Conservation (phyloP, 2,797 vertebrate species). For the Synaphobranchus kaupii region DNA sequence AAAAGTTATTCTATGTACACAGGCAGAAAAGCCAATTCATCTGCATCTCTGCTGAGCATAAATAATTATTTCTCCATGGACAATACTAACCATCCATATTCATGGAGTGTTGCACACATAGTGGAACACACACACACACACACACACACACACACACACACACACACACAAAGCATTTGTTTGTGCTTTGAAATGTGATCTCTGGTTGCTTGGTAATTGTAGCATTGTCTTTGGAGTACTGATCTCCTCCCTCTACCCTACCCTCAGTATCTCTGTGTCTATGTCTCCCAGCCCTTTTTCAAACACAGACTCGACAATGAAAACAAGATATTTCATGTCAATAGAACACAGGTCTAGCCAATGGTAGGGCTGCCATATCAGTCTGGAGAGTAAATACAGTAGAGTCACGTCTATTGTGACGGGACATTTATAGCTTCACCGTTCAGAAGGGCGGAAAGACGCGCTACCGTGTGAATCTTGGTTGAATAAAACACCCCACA, state of each 20-base stretch:
- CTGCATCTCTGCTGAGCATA: background rate
- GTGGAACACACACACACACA: constrained; percentile 4
- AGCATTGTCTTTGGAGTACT: constrained; percentile 49
- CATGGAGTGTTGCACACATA: background rate
- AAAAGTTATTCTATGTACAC: background rate
- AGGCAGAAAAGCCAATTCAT: background rate
- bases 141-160: background rate
- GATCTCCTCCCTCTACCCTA: constrained; percentile 34
- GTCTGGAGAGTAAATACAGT: background rate
- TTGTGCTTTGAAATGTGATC: constrained; percentile 63
- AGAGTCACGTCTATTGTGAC: background rate
- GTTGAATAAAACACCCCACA: background rate
- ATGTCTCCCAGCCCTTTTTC: background rate
- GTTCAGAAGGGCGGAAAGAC: background rate
- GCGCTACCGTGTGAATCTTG: background rate
- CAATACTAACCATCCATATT: background rate
- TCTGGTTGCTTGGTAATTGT: constrained; percentile 73
- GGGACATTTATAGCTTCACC: background rate
- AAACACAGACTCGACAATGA: background rate
- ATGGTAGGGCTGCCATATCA: background rate
- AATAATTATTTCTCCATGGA: background rate
- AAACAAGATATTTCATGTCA: background rate
- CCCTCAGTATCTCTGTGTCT: constrained; percentile 39
- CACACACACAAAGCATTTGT: constrained; percentile 26
- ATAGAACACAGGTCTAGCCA: background rate